Percentiles rank a stretch among this genome's conserved stretches.
These are phyloP conservation scores for Bos javanicus DNA, from an alignment of 2,113 vertebrate genomes.

Conservation along the genomic window DNA sequence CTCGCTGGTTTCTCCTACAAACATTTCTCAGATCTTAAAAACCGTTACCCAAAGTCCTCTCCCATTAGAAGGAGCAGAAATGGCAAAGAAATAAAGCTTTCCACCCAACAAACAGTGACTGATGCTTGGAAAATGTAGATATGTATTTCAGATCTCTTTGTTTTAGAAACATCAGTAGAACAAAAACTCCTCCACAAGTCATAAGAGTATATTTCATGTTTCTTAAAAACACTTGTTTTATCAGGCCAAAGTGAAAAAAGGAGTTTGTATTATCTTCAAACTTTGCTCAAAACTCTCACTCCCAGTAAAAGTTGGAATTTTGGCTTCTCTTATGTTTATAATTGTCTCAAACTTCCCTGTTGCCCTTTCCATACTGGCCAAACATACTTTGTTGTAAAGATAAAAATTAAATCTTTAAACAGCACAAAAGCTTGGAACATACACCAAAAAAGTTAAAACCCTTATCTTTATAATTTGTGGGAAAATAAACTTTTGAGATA, in stretches of 20 bases:
- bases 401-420: not conserved
- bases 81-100: not conserved
- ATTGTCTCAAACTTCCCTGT: not conserved
- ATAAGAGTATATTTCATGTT: not conserved
- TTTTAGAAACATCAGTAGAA: not conserved
- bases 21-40: not conserved
- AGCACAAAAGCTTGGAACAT: not conserved
- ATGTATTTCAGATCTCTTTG: not conserved
- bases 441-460: not conserved
- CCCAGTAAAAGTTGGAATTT: not conserved
- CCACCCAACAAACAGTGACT: not conserved
- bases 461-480: not conserved
- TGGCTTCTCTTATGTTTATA: not conserved
- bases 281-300: constrained; percentile 6
- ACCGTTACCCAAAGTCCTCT: not conserved
- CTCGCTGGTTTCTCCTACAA: not conserved
- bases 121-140: not conserved
- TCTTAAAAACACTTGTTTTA: not conserved
- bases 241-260: not conserved
- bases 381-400: constrained; percentile 22
- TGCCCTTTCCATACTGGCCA: not conserved
- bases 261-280: not conserved
- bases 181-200: not conserved
- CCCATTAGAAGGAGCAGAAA: not conserved
- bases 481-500: not conserved